These are phyloP conservation scores for Saiga tatarica DNA, from an alignment of 2,113 vertebrate genomes.

Conservation along the genomic window DNA sequence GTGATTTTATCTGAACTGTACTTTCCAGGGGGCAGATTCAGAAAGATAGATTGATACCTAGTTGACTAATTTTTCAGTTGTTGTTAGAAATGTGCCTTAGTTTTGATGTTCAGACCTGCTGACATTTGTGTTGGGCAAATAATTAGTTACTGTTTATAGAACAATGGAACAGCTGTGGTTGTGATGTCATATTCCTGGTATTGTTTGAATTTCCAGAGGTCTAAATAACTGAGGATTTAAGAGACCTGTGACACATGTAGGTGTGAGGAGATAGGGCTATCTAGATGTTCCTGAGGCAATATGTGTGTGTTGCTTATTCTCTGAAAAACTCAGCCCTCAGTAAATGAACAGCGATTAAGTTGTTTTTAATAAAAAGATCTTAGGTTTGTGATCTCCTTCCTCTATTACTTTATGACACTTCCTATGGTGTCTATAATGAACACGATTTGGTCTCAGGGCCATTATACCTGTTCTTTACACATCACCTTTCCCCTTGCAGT, in stretches of 20 bases:
- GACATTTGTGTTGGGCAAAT: conserved; percentile 5
- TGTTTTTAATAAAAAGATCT: conserved; percentile 32
- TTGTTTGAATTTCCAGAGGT: conserved; percentile 35
- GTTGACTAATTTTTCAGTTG: conserved; percentile 21
- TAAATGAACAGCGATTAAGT: conserved; percentile 28
- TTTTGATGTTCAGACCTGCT: neutral
- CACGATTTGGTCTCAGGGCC: neutral
- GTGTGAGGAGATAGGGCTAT: neutral
- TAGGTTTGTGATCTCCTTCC: neutral
- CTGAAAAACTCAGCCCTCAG: conserved; percentile 17
- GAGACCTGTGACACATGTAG: neutral
- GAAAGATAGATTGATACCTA: neutral
- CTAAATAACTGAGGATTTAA: neutral
- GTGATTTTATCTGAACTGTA: conserved; percentile 28
- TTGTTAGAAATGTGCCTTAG: conserved; percentile 32
- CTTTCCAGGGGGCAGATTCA: neutral
- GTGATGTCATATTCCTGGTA: neutral
- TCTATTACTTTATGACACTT: neutral
- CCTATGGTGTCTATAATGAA: neutral
- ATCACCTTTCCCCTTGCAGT: neutral
- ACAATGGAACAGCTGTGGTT: neutral
- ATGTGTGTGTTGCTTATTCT: neutral
- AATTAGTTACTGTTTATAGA: conserved; percentile 34
- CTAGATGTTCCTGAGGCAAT: neutral
- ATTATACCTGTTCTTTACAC: neutral